Evolutionary conservation across 1,140 invertebrate genomes (phyloP), one percentile per base, ranked within the genome.

Genomic region (Bombus confusus): DNA sequence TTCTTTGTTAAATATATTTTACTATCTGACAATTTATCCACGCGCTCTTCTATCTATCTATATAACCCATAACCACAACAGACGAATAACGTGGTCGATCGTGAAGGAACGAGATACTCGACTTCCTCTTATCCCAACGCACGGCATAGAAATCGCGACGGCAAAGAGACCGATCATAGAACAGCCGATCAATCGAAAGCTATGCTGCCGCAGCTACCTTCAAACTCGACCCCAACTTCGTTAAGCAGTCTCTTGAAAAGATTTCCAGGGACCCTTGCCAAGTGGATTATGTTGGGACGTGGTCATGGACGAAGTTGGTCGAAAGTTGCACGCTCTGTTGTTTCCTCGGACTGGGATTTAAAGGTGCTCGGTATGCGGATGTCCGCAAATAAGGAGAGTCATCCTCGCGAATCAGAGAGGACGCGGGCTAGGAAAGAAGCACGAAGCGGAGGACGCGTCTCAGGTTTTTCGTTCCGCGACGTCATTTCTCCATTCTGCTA

Each of bases 201-300:
- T 31, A 9, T 18, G 47, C 18, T n/a, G 78, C 72, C 66, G 64
- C 68, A 76, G 80, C 80, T 68, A 85, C 25, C 79, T 41, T 66
- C 82, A 68, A 87, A 85, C 73, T 89, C 71, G 34, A 39, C 1
- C 6, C 41, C 57, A 87, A 90, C 86, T 90, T 90, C 80, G 86
- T 90, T 90, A 90, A 82, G 62, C 66, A 66, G 52, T 47, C 86
- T 89, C 75, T 52, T 62, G 31, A 47, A 66, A 90, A 90, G 89
- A 87, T 90, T 90, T 80, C 80, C 74, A 86, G 71, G 59, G 62
- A 57, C 62, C 47, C 64, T 66, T 57, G 59, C 34, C 86, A 90
- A 90, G 81, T 90, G 88, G 88, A 90, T 90, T 90, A 90, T 25
- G 78, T 90, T 80, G 80, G 80, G 90, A 83, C 86, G 75, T 85